Evolutionary conservation across 2,797 vertebrate species (phyloP).

Genomic region (Poliocrania exsul): DNA sequence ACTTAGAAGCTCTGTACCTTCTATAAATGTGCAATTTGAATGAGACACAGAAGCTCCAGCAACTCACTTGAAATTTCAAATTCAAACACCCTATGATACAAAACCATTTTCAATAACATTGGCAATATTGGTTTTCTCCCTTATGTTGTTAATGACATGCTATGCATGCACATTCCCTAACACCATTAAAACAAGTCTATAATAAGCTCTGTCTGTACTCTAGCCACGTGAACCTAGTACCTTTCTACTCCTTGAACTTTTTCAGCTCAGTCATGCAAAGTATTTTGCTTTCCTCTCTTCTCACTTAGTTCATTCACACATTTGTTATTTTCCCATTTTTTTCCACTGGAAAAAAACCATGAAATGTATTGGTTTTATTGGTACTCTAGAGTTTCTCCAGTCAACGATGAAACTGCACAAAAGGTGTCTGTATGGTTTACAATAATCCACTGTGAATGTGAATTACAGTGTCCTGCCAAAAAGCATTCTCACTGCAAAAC

Average conservation of each 20-base stretch:
- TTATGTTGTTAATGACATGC: neutral
- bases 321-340: neutral
- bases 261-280: neutral
- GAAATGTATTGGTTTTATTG: neutral
- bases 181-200: neutral
- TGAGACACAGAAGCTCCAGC: neutral
- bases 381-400: neutral
- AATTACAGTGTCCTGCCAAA: neutral
- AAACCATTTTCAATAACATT: neutral
- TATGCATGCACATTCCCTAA: neutral
- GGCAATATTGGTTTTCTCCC: neutral
- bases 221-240: neutral
- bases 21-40: neutral
- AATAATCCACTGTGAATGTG: neutral
- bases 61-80: neutral
- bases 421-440: neutral
- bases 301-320: neutral
- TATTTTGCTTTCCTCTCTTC: neutral
- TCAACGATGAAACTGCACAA: neutral
- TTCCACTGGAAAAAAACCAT: neutral
- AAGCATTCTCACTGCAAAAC: neutral
- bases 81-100: accelerated
- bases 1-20: neutral
- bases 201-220: neutral
- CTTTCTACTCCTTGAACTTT: neutral